Evolutionary conservation across 1,140 invertebrate genomes (phyloP).

Genomic region (fruit fly (Drosophila melanogaster)): Release_6_plus_ISO1_MT NT_033777.3:19918501-19919000

Average conservation of each 20-base stretch:
- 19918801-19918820: conserved; percentile 72
- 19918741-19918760: conserved; percentile 86
- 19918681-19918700: conserved; percentile 90
- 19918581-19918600: conserved; percentile 76
- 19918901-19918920: conserved; percentile 15
- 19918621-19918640: neutral
- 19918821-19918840: conserved; percentile 74
- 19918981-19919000: conserved; percentile 90
- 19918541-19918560: conserved; percentile 19
- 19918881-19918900: conserved; percentile 56
- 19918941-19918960: conserved; percentile 87
- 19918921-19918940: conserved; percentile 17
- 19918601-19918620: conserved; percentile 52
- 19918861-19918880: conserved; percentile 82
- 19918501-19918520: conserved; percentile 52
- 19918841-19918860: conserved; percentile 84
- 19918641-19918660: conserved; percentile 24
- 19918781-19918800: conserved; percentile 67
- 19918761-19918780: conserved; percentile 67
- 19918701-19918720: conserved; percentile 89
- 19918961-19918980: conserved; percentile 86
- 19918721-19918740: conserved; percentile 88
- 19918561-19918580: conserved; percentile 56
- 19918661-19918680: conserved; percentile 86
- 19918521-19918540: conserved; percentile 46